Conservation (phyloP, 2,797 vertebrate genomes). For the Anguilla pacifica region DNA sequence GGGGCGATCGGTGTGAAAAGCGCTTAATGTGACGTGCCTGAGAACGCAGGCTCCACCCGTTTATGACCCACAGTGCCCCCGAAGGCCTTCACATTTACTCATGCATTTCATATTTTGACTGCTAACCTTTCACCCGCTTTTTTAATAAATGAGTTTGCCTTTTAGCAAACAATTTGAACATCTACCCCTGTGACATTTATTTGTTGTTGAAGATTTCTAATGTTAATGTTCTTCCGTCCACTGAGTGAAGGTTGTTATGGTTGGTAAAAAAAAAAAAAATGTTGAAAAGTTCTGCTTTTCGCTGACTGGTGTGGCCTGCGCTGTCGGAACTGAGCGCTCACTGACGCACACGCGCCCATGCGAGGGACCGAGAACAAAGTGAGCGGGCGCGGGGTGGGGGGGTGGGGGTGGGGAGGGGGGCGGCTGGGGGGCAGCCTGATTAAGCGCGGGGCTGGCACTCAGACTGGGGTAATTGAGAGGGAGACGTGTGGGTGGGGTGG, state of each 20-base stretch:
- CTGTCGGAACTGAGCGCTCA: conserved; percentile 42
- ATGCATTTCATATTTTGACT: background rate
- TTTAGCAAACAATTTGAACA: too few relatives aligned
- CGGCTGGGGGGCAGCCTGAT: conserved; percentile 54
- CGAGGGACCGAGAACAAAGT: conserved; percentile 49
- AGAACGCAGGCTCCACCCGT: too few relatives aligned
- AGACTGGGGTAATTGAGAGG: conserved; percentile 49
- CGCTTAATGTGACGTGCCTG: too few relatives aligned
- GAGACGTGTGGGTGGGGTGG: conserved; percentile 50
- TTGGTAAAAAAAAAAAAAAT: background rate
- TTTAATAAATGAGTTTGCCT: too few relatives aligned
- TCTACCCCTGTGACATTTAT: too few relatives aligned
- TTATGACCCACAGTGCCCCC: background rate
- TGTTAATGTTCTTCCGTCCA: too few relatives aligned
- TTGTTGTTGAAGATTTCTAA: too few relatives aligned
- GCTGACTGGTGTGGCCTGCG: conserved; percentile 8
- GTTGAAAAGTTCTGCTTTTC: background rate
- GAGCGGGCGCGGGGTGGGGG: conserved; percentile 33
- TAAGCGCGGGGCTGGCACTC: conserved; percentile 60
- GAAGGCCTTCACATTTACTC: background rate
- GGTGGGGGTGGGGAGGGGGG: conserved; percentile 6
- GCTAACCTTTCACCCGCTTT: background rate
- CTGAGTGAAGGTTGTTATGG: background rate
- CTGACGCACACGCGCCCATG: conserved; percentile 41
- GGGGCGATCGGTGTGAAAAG: background rate